phyloP scores from a whole-genome alignment of 2,113 vertebrate genomes.

The Mus pahari region DNA sequence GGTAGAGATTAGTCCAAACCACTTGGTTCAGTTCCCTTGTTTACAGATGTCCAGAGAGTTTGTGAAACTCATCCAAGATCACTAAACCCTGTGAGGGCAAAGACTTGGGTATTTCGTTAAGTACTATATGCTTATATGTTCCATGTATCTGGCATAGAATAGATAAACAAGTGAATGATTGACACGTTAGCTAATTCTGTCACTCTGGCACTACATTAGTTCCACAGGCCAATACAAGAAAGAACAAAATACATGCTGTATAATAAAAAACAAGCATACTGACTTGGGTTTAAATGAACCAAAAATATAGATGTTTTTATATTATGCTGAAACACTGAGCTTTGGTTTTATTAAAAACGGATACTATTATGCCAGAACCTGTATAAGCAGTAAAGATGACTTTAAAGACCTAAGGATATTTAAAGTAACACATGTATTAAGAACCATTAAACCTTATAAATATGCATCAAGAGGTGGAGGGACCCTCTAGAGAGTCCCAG shows the following conservation, averaged over 20 bases:
- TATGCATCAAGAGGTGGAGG: too few relatives aligned
- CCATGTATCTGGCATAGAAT: neutral
- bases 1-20: conserved; percentile 33
- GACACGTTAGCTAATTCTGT: neutral
- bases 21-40: conserved; percentile 40
- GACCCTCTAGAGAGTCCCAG: too few relatives aligned
- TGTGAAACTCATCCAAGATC: conserved; percentile 10
- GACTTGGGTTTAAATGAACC: neutral
- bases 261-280: neutral
- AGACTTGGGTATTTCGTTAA: neutral
- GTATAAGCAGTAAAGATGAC: conserved; percentile 29
- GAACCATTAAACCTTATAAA: neutral
- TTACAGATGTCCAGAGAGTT: conserved; percentile 47
- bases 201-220: neutral
- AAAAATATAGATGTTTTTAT: conserved; percentile 32
- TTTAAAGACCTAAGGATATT: neutral
- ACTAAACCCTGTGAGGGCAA: neutral
- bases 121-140: neutral
- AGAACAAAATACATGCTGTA: conserved; percentile 1
- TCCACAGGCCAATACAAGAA: neutral
- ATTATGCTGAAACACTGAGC: conserved; percentile 29
- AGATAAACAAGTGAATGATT: neutral
- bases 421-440: neutral
- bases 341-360: conserved; percentile 21
- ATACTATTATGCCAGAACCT: neutral